Conservation (phyloP, 2,888 invertebrate species). For the Cylindroiulus punctatus region DNA sequence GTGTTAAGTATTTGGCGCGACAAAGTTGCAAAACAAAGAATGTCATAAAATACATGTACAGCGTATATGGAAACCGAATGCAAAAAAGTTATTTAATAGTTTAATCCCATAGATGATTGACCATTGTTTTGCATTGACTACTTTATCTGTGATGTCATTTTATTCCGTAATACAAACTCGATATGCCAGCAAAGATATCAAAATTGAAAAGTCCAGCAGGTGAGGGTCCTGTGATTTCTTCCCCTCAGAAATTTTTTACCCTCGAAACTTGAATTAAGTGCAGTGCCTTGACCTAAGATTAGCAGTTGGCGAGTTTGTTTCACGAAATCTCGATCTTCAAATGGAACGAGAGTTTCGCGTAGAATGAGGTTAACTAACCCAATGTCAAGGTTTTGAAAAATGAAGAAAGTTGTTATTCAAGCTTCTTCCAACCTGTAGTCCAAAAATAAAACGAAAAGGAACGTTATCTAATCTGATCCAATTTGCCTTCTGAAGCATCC, state of each 20-base stretch:
- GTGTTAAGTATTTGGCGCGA: too few species aligned
- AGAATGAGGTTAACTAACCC: constrained; percentile 35
- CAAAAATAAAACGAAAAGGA: neutral
- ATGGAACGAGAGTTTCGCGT: constrained; percentile 29
- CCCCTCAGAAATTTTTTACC: neutral
- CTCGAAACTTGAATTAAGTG: neutral
- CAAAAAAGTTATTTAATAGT: too few species aligned
- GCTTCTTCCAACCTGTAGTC: neutral
- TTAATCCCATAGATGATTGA: too few species aligned
- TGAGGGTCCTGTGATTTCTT: neutral
- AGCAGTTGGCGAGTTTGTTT: constrained; percentile 29
- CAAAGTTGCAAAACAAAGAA: too few species aligned
- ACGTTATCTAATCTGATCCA: neutral
- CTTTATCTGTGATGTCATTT: too few species aligned
- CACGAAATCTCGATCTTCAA: constrained; percentile 32
- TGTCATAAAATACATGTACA: too few species aligned
- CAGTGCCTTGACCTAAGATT: constrained; percentile 39
- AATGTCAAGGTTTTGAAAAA: constrained; percentile 37
- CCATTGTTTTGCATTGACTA: too few species aligned
- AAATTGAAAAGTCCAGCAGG: neutral
- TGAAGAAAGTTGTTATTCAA: neutral
- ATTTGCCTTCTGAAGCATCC: neutral
- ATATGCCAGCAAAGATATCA: too few species aligned
- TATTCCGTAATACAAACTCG: too few species aligned
- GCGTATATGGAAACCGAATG: too few species aligned